Conservation (phyloP, 2,113 vertebrate genomes). For the Triplophysa rosa region DNA sequence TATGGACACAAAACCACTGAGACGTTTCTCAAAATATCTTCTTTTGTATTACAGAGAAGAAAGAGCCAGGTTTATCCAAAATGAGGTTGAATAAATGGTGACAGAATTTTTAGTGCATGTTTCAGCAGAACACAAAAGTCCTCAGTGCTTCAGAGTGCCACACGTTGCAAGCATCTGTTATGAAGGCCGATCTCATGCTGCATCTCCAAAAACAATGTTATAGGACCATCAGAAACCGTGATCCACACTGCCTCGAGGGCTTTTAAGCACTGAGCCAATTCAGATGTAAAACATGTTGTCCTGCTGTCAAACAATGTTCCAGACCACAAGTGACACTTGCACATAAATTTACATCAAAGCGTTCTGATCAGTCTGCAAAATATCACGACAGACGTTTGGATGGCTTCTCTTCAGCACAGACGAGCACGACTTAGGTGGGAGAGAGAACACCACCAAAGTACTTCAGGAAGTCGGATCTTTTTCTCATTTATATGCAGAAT, state of each 20-base stretch:
- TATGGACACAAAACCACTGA: too few relatives aligned
- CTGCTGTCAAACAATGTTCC: background rate
- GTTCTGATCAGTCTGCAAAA: background rate
- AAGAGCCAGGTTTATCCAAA: too few relatives aligned
- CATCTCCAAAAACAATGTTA: background rate
- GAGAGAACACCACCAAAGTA: constrained; percentile 29
- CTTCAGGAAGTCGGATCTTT: constrained; percentile 24
- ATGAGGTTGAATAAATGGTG: too few relatives aligned
- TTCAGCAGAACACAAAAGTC: background rate
- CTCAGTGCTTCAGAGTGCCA: background rate
- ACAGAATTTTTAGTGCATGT: background rate
- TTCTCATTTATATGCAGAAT: constrained; percentile 47
- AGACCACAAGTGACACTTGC: constrained; percentile 19
- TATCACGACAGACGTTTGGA: constrained; percentile 3
- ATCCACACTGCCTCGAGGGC: background rate
- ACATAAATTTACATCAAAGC: constrained; percentile 40
- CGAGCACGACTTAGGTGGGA: constrained; percentile 39
- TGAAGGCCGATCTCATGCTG: background rate
- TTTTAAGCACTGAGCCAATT: constrained; percentile 11
- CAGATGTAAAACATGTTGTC: constrained; percentile 43
- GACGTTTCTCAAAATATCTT: too few relatives aligned
- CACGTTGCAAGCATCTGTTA: constrained; percentile 11
- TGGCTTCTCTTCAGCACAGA: constrained; percentile 16
- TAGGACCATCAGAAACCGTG: constrained; percentile 1
- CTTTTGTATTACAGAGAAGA: too few relatives aligned